These are phyloP conservation scores for Heptranchias perlo DNA, from an alignment of 2,113 vertebrate species.

Conservation along the genomic window DNA sequence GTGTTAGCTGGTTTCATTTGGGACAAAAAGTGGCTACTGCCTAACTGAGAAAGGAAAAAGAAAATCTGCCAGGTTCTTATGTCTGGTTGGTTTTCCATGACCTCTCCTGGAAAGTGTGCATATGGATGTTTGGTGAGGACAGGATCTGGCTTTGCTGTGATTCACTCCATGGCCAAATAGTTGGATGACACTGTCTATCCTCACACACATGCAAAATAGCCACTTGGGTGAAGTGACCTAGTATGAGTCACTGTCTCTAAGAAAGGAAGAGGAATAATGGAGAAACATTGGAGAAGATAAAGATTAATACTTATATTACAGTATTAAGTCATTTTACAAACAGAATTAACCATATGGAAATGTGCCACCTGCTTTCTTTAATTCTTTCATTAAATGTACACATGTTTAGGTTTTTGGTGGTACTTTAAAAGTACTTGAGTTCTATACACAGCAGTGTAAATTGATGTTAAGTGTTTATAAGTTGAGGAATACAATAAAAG, in stretches of 20 bases:
- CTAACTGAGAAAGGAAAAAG: no score
- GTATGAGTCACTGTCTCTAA: no score
- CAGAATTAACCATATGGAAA: neutral
- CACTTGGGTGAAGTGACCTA: neutral
- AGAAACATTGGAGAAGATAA: neutral
- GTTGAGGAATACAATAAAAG: no score
- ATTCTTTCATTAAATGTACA: neutral
- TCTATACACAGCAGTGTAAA: neutral
- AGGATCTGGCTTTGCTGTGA: neutral
- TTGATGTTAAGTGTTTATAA: no score
- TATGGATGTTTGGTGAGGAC: neutral
- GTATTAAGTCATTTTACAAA: constrained; percentile 4
- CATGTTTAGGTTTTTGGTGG: neutral
- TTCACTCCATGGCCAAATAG: neutral
- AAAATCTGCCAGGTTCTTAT: neutral
- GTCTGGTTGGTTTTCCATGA: neutral
- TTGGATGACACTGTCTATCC: neutral
- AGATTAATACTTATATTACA: neutral
- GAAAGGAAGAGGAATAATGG: neutral
- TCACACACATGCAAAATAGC: neutral
- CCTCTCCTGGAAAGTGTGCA: neutral
- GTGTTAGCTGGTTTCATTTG: neutral
- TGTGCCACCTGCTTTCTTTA: neutral
- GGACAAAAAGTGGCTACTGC: neutral
- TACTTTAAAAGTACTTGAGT: neutral